Base-by-base conservation (phyloP, 1,140 invertebrate genomes). In the Dendrolimus kikuchii region DNA sequence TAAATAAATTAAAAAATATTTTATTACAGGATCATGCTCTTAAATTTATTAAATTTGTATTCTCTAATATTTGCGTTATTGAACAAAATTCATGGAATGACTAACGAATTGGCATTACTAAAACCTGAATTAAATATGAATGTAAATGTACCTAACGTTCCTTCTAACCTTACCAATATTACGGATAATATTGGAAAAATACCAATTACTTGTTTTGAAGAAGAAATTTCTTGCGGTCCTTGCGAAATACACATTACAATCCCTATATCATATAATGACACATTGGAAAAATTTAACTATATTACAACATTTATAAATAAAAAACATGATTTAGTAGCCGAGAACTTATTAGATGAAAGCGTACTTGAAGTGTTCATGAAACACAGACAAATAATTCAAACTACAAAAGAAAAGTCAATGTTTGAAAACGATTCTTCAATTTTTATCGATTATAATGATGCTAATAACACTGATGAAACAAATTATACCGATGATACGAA, bases 11-110 rank as follows among this genome's bases (percentile, higher is more conserved):
- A 45, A 38, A 8, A 8, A 40, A 37, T 40, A 51, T 60, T 51
- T 62, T 64, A 63, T 91, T 90, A 60, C 87, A 97, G 98, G 70
- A 99, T 99, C 60, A 97, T 99, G 93, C 89, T 96, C 4, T 88
- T 99, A 9, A 98, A 99, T 88, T 90, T 99, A 49, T 86, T 99
- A 23, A 99, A 99, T 83, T 90, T 99, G 62, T 98, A 98, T 72
- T 97, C 97, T 0, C 87, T 99, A 38, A 98, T 98, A 72, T 94
- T 98, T 76, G 96, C 97, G 0, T 89, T 98, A n/a, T 99, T 99
- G 79, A 93, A 92, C 53, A 98, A 97, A 88, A 96, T 98, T 53
- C 89, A 91, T 59, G 90, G 92, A 45, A 96, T 97, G 92, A 89
- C 87, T 53, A 75, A 80, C 42, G 81, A 90, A 10, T 69, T 92